Base-by-base conservation (phyloP, 2,113 vertebrate genomes). In the Syrmaticus mikado region DNA sequence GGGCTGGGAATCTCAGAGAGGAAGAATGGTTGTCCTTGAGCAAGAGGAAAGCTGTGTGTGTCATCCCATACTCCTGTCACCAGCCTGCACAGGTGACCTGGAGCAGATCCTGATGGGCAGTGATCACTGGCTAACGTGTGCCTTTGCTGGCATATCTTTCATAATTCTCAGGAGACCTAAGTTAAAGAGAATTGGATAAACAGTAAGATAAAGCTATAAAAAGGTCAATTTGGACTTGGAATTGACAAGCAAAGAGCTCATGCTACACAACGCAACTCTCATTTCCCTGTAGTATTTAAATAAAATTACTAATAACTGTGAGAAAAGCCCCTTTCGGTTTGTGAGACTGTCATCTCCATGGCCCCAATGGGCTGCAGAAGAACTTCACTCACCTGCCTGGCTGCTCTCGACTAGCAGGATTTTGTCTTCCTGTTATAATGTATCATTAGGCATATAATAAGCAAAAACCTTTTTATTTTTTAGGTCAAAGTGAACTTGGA, bases 101-200 rank as follows among this genome's bases (percentile, higher is more conserved):
- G 41, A 83, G 70, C 70, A 95, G 88, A 80, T 61, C 70, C 66
- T 50, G 70, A 92, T 11, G 72, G 83, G 53, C 48, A 93, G 84
- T 48, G 76, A 80, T 62, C 62, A 43, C 28, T 76, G 70, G 87
- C 46, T 84, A 66, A 66, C 64, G 20, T 12, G 58, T 85, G 82
- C 66, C 25, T 95, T 90, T 90, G 73, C 73, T 53, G 79, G 66
- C 6, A 67, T 87, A 62, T 86, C 66, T 92, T 34, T 92, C 48
- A 66, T 67, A 82, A 40, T n/a, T 41, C 61, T 55, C 65, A 6
- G 64, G 87, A 95, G 89, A 94, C 81, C 10, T 30, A 45, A 90
- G 74, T 93, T 82, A 97, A 96, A 85, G 89, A 85, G 95, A 94
- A 95, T 45, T 66, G 64, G 90, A 95, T 92, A 95, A 97, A 92